These are phyloP conservation scores for Eubucco bourcierii DNA, from an alignment of 2,113 vertebrate species.

Conservation along the genomic window DNA sequence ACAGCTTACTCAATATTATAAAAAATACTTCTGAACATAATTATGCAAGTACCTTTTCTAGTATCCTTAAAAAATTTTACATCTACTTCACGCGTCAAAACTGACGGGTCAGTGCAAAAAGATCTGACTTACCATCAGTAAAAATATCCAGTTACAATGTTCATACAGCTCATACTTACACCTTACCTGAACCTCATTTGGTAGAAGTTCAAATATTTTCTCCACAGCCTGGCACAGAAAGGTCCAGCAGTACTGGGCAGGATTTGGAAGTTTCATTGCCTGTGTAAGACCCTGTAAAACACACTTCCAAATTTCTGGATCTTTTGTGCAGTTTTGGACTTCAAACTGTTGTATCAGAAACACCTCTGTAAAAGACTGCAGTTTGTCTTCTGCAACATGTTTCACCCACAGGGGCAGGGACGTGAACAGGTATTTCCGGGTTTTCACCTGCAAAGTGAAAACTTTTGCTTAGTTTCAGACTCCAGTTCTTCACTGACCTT, in stretches of 20 bases:
- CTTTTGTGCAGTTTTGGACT: conserved; percentile 27
- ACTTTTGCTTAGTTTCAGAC: not conserved
- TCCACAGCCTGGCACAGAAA: conserved; percentile 81
- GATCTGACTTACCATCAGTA: not conserved
- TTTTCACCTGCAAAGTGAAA: conserved; percentile 76
- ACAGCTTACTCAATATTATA: not conserved
- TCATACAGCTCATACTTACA: not conserved
- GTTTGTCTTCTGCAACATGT: conserved; percentile 88
- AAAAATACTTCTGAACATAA: not conserved
- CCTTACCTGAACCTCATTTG: conserved; percentile 85
- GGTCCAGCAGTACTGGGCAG: conserved; percentile 84
- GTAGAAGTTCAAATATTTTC: conserved; percentile 86
- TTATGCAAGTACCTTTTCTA: not conserved
- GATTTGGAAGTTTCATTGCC: conserved; percentile 88
- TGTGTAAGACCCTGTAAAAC: conserved; percentile 83
- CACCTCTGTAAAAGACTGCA: conserved; percentile 82
- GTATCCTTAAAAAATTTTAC: not conserved
- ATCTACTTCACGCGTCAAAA: not conserved
- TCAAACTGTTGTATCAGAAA: conserved; percentile 84
- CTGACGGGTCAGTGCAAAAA: not conserved
- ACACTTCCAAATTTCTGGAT: conserved; percentile 68
- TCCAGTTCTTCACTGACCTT: not conserved
- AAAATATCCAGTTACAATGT: not conserved
- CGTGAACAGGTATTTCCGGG: conserved; percentile 79
- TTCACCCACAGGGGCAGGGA: conserved; percentile 88